Conservation (phyloP, 2,113 vertebrate genomes). For the Dromiciops gliroides region DNA sequence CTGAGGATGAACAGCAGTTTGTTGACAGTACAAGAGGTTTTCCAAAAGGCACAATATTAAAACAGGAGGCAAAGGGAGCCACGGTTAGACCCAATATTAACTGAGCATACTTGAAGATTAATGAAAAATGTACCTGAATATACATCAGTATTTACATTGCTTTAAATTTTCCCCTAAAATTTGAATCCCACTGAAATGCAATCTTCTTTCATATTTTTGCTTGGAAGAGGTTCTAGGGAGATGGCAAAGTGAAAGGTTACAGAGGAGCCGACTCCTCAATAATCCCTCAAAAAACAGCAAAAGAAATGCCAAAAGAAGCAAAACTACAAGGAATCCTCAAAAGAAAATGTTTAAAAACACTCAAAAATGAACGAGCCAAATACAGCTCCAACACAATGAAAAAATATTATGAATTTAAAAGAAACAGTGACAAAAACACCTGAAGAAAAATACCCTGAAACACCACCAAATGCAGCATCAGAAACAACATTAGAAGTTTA, state of each 20-base stretch:
- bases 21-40: background rate
- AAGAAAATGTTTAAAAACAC: background rate
- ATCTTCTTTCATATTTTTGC: background rate
- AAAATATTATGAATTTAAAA: background rate
- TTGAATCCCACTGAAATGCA: background rate
- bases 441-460: background rate
- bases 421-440: background rate
- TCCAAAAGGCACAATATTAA: background rate
- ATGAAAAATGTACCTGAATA: background rate
- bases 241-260: background rate
- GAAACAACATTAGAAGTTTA: background rate
- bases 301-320: background rate
- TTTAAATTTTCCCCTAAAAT: background rate
- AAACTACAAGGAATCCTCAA: background rate
- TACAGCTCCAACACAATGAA: background rate
- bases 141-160: background rate
- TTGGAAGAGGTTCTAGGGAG: background rate
- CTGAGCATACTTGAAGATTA: background rate
- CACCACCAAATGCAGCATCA: background rate
- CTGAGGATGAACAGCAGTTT: background rate
- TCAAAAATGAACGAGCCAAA: background rate
- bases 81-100: background rate
- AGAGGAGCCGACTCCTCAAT: background rate
- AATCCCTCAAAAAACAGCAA: conserved; percentile 2
- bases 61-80: background rate